Conservation (phyloP, 2,113 vertebrate genomes). For the Mus spicilegus region DNA sequence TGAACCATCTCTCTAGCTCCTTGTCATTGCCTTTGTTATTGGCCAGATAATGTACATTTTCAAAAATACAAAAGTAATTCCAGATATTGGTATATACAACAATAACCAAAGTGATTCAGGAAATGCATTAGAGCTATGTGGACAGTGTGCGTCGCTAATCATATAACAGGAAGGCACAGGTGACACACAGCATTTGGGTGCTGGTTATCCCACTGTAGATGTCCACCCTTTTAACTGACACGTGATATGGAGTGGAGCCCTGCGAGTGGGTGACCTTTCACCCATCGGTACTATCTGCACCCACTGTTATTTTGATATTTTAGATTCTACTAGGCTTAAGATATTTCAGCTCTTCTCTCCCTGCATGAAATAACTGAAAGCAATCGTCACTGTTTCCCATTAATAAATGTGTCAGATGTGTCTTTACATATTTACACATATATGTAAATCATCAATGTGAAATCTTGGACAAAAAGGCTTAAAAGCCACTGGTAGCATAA, state of each 20-base stretch:
- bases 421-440: neutral
- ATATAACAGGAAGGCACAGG: neutral
- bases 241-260: neutral
- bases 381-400: slow-evolving; percentile 36
- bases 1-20: neutral
- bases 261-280: slow-evolving; percentile 41
- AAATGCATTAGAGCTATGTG: neutral
- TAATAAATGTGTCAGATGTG: neutral
- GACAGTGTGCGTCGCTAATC: neutral
- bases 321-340: slow-evolving; percentile 24
- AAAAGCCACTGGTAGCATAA: neutral
- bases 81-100: neutral
- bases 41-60: slow-evolving; percentile 25
- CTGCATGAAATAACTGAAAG: slow-evolving; percentile 23
- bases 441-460: slow-evolving; percentile 25
- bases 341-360: slow-evolving; percentile 32
- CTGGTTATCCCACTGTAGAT: neutral
- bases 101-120: slow-evolving; percentile 43
- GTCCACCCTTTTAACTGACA: slow-evolving; percentile 35
- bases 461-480: neutral
- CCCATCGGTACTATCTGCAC: neutral
- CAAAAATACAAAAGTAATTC: slow-evolving; percentile 14
- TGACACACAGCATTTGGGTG: neutral
- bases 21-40: slow-evolving; percentile 28
- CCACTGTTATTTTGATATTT: slow-evolving; percentile 60